These are phyloP conservation scores for Girardinus metallicus DNA, from an alignment of 2,797 vertebrate species.

Conservation along the genomic window DNA sequence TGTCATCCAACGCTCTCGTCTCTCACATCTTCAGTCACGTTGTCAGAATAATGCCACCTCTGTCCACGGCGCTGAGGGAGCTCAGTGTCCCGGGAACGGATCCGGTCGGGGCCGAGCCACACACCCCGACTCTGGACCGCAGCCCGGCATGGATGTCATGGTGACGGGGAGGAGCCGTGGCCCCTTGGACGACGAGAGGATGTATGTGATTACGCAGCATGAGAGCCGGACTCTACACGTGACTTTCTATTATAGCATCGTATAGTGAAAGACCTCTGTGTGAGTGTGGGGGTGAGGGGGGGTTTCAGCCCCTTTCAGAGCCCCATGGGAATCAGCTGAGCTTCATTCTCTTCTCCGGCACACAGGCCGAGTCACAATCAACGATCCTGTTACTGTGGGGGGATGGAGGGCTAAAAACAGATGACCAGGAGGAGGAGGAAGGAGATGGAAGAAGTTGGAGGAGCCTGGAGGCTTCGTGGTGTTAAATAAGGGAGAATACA, in stretches of 20 bases:
- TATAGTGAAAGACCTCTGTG: slow-evolving; percentile 59
- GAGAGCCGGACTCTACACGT: slow-evolving; percentile 48
- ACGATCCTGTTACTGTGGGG: slow-evolving; percentile 65
- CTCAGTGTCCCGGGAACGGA: slow-evolving; percentile 67
- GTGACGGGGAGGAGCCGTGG: slow-evolving; percentile 56
- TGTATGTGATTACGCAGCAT: slow-evolving; percentile 38
- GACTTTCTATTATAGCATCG: slow-evolving; percentile 60
- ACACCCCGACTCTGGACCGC: slow-evolving; percentile 47
- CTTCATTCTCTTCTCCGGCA: slow-evolving; percentile 73
- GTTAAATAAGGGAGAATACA: slow-evolving; percentile 17
- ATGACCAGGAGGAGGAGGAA: slow-evolving; percentile 15
- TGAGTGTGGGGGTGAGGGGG: neutral
- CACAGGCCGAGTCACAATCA: slow-evolving; percentile 61
- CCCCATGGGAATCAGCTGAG: slow-evolving; percentile 80
- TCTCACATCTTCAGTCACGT: slow-evolving; percentile 66
- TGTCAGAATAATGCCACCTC: slow-evolving; percentile 67
- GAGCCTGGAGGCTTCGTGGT: slow-evolving; percentile 29
- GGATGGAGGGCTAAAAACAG: slow-evolving; percentile 44
- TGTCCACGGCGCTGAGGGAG: slow-evolving; percentile 63
- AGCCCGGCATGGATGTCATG: slow-evolving; percentile 59
- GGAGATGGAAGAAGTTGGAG: slow-evolving; percentile 8
- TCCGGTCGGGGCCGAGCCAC: slow-evolving; percentile 59
- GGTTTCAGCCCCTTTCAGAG: slow-evolving; percentile 63
- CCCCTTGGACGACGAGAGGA: slow-evolving; percentile 44
- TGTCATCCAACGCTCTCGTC: slow-evolving; percentile 53